Conservation (phyloP, 2,888 invertebrate genomes). For the Caenorhabditis doughertyi region DNA sequence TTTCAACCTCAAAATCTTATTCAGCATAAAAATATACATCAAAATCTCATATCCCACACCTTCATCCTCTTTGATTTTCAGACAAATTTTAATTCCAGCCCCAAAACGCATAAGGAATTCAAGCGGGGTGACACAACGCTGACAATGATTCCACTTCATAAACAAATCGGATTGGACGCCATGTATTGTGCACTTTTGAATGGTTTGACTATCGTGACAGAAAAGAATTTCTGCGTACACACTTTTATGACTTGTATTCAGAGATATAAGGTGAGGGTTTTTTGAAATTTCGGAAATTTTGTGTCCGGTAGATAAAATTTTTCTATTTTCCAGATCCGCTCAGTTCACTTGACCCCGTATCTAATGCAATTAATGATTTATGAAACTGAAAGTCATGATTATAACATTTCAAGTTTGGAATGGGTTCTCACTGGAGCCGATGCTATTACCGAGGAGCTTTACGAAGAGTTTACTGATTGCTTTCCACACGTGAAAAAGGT, state of each 20-base stretch:
- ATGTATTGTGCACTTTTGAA: slow-evolving; percentile 50
- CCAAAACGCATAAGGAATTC: slow-evolving; percentile 39
- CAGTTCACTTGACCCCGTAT: slow-evolving; percentile 57
- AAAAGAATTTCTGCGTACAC: slow-evolving; percentile 59
- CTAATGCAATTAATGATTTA: slow-evolving; percentile 62
- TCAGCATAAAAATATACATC: too few relatives aligned
- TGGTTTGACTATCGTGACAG: slow-evolving; percentile 56
- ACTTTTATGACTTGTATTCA: slow-evolving; percentile 63
- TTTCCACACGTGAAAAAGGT: slow-evolving; percentile 57
- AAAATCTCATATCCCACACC: too few relatives aligned
- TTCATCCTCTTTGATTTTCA: too few relatives aligned
- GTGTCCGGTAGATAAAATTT: neutral
- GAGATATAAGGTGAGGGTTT: slow-evolving; percentile 57
- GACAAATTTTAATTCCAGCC: too few relatives aligned
- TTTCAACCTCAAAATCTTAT: too few relatives aligned
- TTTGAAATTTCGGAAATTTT: too few relatives aligned
- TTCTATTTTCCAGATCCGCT: slow-evolving; percentile 35
- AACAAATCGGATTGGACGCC: slow-evolving; percentile 58
- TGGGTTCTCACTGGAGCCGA: slow-evolving; percentile 62
- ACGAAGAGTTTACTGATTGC: slow-evolving; percentile 55
- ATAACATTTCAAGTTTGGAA: slow-evolving; percentile 44
- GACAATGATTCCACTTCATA: slow-evolving; percentile 66
- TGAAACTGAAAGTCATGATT: slow-evolving; percentile 57
- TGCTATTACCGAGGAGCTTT: slow-evolving; percentile 53
- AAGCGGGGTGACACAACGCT: slow-evolving; percentile 44